Conservation (phyloP, 2,888 invertebrate species). For the Rhagonycha lutea region DNA sequence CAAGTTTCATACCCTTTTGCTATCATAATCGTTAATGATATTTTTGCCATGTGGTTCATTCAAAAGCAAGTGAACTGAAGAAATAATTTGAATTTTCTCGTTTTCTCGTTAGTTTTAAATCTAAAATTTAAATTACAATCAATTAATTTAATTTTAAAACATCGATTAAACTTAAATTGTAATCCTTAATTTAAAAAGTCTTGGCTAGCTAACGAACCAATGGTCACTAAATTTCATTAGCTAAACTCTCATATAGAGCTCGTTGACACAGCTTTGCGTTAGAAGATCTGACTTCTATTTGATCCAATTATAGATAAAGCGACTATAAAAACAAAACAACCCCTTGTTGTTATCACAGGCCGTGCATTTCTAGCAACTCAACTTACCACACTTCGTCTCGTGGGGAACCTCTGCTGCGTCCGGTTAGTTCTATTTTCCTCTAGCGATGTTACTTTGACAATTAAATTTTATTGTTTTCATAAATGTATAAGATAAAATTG, state of each 20-base stretch:
- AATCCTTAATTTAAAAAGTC: background rate
- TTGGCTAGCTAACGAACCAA: conserved; percentile 1
- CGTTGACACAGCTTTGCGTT: conserved; percentile 18
- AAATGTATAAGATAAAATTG: conserved; percentile 19
- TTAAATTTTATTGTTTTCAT: conserved; percentile 28
- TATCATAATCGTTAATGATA: no score
- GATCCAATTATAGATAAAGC: conserved; percentile 50
- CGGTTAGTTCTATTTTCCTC: conserved; percentile 23
- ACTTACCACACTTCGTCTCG: conserved; percentile 37
- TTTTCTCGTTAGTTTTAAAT: no score
- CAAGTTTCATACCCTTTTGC: no score
- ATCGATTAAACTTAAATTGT: background rate
- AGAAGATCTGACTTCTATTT: conserved; percentile 33
- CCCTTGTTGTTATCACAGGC: conserved; percentile 39
- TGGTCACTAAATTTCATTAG: conserved; percentile 14
- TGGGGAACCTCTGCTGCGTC: conserved; percentile 20
- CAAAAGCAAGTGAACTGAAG: no score
- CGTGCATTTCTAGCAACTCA: conserved; percentile 44
- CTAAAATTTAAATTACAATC: no score
- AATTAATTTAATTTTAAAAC: background rate
- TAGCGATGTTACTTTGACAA: conserved; percentile 11
- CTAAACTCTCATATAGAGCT: conserved; percentile 11
- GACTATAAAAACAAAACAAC: conserved; percentile 47
- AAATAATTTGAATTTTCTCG: no score
- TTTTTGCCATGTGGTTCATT: no score